Evolutionary conservation across 1,140 invertebrate genomes (phyloP).

Genomic region (Frieseomelitta varia): DNA sequence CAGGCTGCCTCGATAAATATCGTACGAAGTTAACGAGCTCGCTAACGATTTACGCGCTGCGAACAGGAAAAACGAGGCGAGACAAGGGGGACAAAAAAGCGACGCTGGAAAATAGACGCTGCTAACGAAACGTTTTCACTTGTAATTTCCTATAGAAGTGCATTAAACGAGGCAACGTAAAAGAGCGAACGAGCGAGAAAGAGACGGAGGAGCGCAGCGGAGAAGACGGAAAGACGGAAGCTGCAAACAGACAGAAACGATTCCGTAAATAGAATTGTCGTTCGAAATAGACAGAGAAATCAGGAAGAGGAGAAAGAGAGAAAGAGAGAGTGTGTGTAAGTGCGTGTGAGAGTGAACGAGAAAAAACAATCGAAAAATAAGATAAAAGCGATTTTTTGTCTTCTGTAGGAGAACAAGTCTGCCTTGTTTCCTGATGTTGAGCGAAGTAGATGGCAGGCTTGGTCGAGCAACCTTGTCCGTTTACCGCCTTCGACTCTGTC

Average conservation of each 20-base stretch:
- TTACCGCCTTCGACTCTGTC: not conserved
- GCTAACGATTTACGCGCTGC: slow-evolving; percentile 48
- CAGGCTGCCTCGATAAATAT: slow-evolving; percentile 41
- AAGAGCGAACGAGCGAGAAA: not conserved
- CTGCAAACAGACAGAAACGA: not conserved
- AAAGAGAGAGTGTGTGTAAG: not conserved
- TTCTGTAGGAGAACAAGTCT: slow-evolving; percentile 34
- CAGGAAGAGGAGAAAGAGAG: not conserved
- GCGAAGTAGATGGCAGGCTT: not conserved
- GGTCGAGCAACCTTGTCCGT: not conserved
- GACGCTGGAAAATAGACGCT: not conserved
- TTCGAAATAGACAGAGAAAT: slow-evolving; percentile 21
- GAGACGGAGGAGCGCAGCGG: not conserved
- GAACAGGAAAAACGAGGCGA: slow-evolving; percentile 36
- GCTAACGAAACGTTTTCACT: slow-evolving; percentile 38
- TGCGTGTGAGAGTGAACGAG: not conserved
- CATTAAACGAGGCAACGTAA: slow-evolving; percentile 24
- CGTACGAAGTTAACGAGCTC: slow-evolving; percentile 40
- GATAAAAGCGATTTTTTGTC: slow-evolving; percentile 48
- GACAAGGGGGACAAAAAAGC: not conserved
- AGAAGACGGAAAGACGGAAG: not conserved
- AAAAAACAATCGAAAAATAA: slow-evolving; percentile 36
- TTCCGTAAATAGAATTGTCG: slow-evolving; percentile 36
- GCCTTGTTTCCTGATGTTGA: slow-evolving; percentile 25
- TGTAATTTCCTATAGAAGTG: slow-evolving; percentile 42